phyloP scores from a whole-genome alignment of 2,888 invertebrate genomes.

The Lepetodrilus schrolli region DNA sequence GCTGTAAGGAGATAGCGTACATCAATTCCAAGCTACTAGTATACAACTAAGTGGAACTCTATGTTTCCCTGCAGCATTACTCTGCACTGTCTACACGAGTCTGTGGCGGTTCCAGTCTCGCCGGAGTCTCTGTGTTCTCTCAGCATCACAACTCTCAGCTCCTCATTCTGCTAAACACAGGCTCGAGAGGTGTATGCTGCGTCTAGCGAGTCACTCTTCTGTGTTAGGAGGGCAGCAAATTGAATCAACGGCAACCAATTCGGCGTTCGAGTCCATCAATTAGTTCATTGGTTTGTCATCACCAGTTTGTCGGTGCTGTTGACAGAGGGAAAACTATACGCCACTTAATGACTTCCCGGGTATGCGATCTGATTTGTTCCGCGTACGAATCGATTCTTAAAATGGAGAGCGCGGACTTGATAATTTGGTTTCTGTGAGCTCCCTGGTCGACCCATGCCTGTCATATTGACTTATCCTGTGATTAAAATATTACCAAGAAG shows the following conservation, averaged over 20 bases:
- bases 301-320: slow-evolving; percentile 1
- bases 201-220: not conserved
- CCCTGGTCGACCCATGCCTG: not conserved
- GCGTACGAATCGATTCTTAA: slow-evolving; percentile 14
- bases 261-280: slow-evolving; percentile 10
- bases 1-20: too few species aligned
- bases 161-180: too few species aligned
- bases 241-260: not conserved
- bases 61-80: too few species aligned
- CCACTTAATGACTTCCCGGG: slow-evolving; percentile 24
- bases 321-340: not conserved
- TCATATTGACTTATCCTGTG: slow-evolving; percentile 19
- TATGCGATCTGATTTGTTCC: slow-evolving; percentile 22
- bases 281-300: slow-evolving; percentile 23
- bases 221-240: not conserved
- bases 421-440: slow-evolving; percentile 22
- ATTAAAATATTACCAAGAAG: not conserved
- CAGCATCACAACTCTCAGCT: too few species aligned
- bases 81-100: too few species aligned
- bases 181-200: not conserved
- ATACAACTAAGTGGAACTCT: too few species aligned
- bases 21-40: too few species aligned
- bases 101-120: too few species aligned
- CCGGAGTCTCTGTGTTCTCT: too few species aligned
- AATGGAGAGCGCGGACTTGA: slow-evolving; percentile 8